Conservation (phyloP, 2,113 vertebrate genomes). For the Epinephelus cyanopodus region DNA sequence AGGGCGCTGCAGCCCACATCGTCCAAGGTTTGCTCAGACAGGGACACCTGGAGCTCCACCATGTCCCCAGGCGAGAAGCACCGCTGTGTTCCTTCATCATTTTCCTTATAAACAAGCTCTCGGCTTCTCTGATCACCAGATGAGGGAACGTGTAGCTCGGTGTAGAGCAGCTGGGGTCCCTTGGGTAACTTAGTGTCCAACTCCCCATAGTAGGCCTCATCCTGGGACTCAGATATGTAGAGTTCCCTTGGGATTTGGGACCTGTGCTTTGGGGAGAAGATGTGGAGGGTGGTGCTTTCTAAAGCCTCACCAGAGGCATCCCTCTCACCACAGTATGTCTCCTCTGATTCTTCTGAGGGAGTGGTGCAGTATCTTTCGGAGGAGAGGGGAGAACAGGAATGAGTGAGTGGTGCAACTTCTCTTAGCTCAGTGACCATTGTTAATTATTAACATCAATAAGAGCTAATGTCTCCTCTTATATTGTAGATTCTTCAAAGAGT, state of each 20-base stretch:
- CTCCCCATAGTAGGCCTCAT: slow-evolving; percentile 73
- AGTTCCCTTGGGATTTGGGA: slow-evolving; percentile 73
- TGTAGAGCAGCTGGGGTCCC: slow-evolving; percentile 57
- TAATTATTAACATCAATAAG: not conserved
- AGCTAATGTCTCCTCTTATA: not conserved
- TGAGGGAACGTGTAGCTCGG: slow-evolving; percentile 58
- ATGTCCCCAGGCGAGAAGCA: slow-evolving; percentile 78
- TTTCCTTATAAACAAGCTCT: slow-evolving; percentile 61
- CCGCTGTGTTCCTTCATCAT: slow-evolving; percentile 48
- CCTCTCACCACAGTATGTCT: slow-evolving; percentile 61
- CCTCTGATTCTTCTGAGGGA: slow-evolving; percentile 76
- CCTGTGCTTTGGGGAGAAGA: slow-evolving; percentile 72
- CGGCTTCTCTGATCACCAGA: slow-evolving; percentile 65
- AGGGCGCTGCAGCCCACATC: slow-evolving; percentile 67
- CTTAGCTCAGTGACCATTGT: not conserved
- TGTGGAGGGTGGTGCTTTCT: slow-evolving; percentile 88
- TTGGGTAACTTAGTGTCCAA: slow-evolving; percentile 67
- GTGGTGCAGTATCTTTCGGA: slow-evolving; percentile 81
- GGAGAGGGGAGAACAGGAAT: slow-evolving; percentile 15
- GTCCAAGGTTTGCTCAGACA: slow-evolving; percentile 80
- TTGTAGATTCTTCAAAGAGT: not conserved
- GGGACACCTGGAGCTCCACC: slow-evolving; percentile 91
- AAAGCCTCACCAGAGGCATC: slow-evolving; percentile 64
- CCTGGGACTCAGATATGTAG: slow-evolving; percentile 79
- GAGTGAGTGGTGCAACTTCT: not conserved